Evolutionary conservation across 2,113 vertebrate species (phyloP).

Genomic region (Plecturocebus donacophilus): DNA sequence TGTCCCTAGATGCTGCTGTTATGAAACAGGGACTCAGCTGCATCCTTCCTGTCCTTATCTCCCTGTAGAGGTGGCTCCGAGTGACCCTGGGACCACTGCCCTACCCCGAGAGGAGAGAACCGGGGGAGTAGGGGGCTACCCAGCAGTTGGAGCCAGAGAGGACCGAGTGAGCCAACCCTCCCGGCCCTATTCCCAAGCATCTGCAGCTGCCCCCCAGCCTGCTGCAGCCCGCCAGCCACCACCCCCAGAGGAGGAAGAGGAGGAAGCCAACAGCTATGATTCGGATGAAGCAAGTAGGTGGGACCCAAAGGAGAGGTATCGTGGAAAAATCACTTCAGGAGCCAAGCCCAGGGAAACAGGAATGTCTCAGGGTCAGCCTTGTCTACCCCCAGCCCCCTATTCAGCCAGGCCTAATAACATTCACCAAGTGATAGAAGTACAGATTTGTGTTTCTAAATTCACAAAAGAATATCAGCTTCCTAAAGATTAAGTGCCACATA

Average conservation of each 20-base stretch:
- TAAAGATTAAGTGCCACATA: fast-evolving
- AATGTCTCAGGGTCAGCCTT: not conserved
- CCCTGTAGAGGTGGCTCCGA: slow-evolving; percentile 39
- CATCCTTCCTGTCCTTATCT: not conserved
- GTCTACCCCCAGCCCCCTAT: too few relatives aligned
- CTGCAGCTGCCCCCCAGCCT: fast-evolving
- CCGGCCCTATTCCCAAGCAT: slow-evolving; percentile 71
- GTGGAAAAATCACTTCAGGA: not conserved
- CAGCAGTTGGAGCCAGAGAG: slow-evolving; percentile 75
- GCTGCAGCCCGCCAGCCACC: slow-evolving; percentile 81
- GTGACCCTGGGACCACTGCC: slow-evolving; percentile 32
- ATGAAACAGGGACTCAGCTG: not conserved
- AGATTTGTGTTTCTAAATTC: not conserved
- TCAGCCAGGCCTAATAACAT: fast-evolving
- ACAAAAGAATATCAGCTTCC: not conserved
- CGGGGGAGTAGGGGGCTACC: slow-evolving; percentile 71
- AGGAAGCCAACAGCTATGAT: slow-evolving; percentile 95
- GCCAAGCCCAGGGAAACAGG: not conserved
- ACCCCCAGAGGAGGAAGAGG: slow-evolving; percentile 90
- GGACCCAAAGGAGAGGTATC: not conserved
- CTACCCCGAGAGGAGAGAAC: slow-evolving; percentile 85
- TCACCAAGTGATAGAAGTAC: not conserved
- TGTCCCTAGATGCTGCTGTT: not conserved
- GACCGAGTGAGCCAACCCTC: slow-evolving; percentile 85
- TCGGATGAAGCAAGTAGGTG: slow-evolving; percentile 96